Evolutionary conservation across 2,888 invertebrate genomes (phyloP).

Genomic region (Trachelus stipa): DNA sequence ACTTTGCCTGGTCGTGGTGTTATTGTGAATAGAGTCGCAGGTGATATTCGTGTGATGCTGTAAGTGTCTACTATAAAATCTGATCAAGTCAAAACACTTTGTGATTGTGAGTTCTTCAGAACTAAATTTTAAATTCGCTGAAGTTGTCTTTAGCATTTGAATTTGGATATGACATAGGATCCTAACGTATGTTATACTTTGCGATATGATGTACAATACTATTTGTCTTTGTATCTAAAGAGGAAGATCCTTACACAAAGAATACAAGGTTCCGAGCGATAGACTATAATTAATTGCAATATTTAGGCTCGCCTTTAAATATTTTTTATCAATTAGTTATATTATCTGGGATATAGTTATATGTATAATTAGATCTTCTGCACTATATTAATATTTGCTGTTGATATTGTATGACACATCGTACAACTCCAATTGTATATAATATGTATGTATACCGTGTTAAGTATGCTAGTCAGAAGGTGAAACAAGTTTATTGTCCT

Average conservation of each 20-base stretch:
- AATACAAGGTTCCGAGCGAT: not conserved
- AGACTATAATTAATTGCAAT: not conserved
- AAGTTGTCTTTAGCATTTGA: not conserved
- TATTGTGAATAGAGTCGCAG: not conserved
- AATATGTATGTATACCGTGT: not conserved
- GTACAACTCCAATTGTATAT: not conserved
- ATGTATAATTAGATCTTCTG: not conserved
- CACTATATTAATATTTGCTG: not conserved
- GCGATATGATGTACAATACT: not conserved
- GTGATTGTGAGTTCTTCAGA: not conserved
- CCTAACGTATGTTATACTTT: not conserved
- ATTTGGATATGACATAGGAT: not conserved
- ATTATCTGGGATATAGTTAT: not conserved
- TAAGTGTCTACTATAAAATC: not conserved
- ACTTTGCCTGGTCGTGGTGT: not conserved
- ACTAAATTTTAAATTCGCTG: not conserved
- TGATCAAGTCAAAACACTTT: not conserved
- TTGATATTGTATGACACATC: not conserved
- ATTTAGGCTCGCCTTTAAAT: not conserved
- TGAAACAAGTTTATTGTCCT: not conserved
- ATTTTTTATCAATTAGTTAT: not conserved
- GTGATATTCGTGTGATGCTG: not conserved
- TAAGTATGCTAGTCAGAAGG: not conserved
- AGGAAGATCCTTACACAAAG: not conserved
- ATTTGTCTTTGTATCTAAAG: not conserved